Conservation (phyloP, 2,888 invertebrate genomes). For the Synergus itoensis region DNA sequence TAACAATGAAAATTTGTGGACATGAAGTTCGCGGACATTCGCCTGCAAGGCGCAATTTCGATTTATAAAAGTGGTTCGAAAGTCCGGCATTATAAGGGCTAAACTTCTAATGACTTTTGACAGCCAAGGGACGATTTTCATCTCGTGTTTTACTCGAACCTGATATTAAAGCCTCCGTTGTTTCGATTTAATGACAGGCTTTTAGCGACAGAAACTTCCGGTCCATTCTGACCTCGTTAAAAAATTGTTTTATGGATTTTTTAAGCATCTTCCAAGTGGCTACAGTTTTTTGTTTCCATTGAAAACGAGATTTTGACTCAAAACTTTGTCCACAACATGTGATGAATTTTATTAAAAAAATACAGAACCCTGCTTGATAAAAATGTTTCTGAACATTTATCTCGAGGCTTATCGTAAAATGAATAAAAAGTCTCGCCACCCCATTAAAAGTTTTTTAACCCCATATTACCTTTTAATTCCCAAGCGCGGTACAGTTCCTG, state of each 20-base stretch:
- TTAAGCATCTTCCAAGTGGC: constrained; percentile 16
- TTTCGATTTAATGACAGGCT: constrained; percentile 54
- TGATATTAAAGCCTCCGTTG: constrained; percentile 34
- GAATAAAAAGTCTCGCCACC: constrained; percentile 33
- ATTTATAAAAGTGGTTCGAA: constrained; percentile 1
- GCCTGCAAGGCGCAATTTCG: constrained; percentile 17
- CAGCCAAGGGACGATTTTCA: constrained; percentile 29
- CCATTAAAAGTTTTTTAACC: constrained; percentile 23
- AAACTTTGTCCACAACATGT: too few species aligned
- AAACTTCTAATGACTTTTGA: constrained; percentile 38
- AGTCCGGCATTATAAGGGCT: constrained; percentile 22
- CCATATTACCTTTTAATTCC: constrained; percentile 47
- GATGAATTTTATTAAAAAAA: background rate
- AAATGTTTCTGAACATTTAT: background rate
- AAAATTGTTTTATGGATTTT: constrained; percentile 34
- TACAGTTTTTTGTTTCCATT: constrained; percentile 13
- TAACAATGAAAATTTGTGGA: background rate
- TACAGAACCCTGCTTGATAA: background rate
- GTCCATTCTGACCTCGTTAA: constrained; percentile 47
- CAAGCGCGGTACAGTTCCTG: constrained; percentile 53
- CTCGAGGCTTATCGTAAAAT: background rate
- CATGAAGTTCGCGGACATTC: background rate
- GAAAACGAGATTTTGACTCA: background rate
- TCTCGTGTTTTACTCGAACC: constrained; percentile 44
- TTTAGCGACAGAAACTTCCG: constrained; percentile 51